Evolutionary conservation across 2,113 vertebrate species (phyloP), one percentile per base, ranked within the genome.

Genomic region (Tor tambroides): DNA sequence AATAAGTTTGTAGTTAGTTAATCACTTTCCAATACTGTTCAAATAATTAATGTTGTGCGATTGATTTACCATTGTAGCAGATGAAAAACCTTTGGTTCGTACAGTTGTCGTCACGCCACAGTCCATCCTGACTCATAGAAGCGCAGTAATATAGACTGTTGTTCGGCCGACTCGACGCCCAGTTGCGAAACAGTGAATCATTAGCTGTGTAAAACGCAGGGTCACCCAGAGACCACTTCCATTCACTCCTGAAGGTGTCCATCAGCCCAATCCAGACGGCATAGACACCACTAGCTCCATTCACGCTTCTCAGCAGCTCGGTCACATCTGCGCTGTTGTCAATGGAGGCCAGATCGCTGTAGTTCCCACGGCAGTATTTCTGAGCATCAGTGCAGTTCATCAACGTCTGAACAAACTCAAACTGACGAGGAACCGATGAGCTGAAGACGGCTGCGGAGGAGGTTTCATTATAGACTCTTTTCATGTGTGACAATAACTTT

Each of bases 31-130:
- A 15, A 3, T 49, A 49, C 46, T 49, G 46, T 17, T 6, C 14
- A 17, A 6, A 17, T 7, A 0, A 7, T 56, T 7, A 35, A 35
- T 35, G 35, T 0, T 5, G 3, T 35, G 35, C 5, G 59, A 63
- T 12, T 26, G 28, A 1, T 28, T 67, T 28, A 67, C 65, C 26
- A 6, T 32, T 32, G 65, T 30, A 67, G 65, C 65, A 67, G 65
- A 67, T 32, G 65, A 67, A 67, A 3, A 0, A 30, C 28, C 28
- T 7, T 0, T 8, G 28, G 6, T 1, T 6, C 0, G 0, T 6
- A 2, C 26, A 67, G 65, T 3, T 0, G 2, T 32, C 65, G 3
- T 1, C 1, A 1, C 28, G 1, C 65, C 65, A 32, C 65, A 32
- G 65, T 3, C 65, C 15, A 15, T 69, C 28, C 65, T 3, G 65